Percentiles rank a stretch among this genome's conserved stretches.
phyloP scores from a whole-genome alignment of 2,888 invertebrate genomes.

The Stenodema calcarata region DNA sequence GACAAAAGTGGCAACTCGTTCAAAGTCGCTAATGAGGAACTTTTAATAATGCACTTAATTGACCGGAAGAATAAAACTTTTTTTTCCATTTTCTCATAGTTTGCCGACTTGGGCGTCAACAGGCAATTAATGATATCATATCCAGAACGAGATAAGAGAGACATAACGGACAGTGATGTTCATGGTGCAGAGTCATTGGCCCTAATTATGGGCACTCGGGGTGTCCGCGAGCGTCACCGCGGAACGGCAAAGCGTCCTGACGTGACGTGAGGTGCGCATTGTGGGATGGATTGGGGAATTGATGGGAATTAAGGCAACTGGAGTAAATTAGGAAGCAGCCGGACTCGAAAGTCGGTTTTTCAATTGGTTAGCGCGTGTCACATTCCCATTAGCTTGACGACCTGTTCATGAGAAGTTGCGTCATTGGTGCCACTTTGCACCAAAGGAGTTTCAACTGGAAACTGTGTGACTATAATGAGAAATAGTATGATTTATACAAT shows the following conservation, averaged over 20 bases:
- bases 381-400: background rate
- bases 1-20: background rate
- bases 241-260: background rate
- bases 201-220: constrained; percentile 24
- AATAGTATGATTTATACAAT: too few relatives aligned
- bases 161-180: constrained; percentile 5
- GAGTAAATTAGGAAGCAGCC: background rate
- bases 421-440: background rate
- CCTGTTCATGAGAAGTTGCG: background rate
- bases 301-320: background rate
- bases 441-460: background rate
- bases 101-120: background rate
- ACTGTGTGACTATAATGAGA: too few relatives aligned
- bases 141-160: background rate
- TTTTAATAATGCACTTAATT: background rate
- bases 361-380: background rate
- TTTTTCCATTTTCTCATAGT: background rate
- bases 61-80: background rate
- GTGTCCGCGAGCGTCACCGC: constrained; percentile 5
- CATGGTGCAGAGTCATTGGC: constrained; percentile 33
- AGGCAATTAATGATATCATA: constrained; percentile 16
- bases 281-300: background rate
- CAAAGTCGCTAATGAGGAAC: background rate
- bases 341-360: background rate
- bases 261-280: too few relatives aligned